Base-by-base conservation (phyloP, 2,797 vertebrate species). In the Semotilus atromaculatus region DNA sequence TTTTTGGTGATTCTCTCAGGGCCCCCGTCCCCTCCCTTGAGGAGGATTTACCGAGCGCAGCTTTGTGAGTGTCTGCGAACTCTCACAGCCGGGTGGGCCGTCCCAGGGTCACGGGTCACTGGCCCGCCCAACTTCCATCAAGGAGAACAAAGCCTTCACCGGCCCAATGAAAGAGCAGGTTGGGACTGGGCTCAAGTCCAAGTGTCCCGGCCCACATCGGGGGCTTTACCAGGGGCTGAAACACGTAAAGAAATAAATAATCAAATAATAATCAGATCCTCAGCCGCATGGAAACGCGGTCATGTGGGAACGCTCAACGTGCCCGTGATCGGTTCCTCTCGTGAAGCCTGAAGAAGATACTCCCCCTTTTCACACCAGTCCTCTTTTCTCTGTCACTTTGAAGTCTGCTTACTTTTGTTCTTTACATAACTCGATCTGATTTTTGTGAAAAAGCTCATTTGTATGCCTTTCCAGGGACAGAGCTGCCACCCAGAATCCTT, bases 371-470 rank as follows among this genome's bases (percentile, higher is more conserved):
- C 84, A 58, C 58, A 78, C 81, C 84, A 76, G 55, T 70, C 72
- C 67, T 85, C 53, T 87, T 36, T 81, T 89, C 83, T 68, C 70
- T 34, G 86, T 53, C 36, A 93, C 91, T 95, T 97, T 97, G 96
- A 98, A 96, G 96, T 95, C 91, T 82, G 91, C 92, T 93, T 92
- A 93, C 93, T 95, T 97, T 97, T 97, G 94, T 97, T 95, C 96
- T 96, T 94, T 94, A 96, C 94, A 96, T 96, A 95, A 94, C 93
- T 93, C 90, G 89, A 94, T 89, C 91, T 90, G 89, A 93, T 95
- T 94, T 95, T 95, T 95, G 92, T 88, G 34, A 91, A 90, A 86
- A 92, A 90, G 88, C 94, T 96, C 90, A 95, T 97, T 96, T 96
- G 94, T 97, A 96, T 96, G 95, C 95, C 92, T 93, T 92, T 88